Conservation (phyloP, 2,113 vertebrate species). For the Cyprinodon tularosa region DNA sequence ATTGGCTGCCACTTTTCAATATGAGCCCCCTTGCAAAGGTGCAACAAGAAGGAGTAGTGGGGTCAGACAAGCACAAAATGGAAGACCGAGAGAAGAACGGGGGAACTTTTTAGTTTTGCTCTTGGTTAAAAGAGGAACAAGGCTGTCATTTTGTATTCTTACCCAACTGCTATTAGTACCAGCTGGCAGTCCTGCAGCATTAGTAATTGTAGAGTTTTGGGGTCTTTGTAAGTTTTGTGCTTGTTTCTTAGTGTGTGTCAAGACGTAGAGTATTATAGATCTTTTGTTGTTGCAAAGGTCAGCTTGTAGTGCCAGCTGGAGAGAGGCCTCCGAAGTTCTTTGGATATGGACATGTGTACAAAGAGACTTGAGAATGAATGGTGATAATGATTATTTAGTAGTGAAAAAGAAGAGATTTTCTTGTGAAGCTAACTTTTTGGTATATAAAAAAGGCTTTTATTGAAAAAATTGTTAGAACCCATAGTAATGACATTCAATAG, state of each 20-base stretch:
- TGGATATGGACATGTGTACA: slow-evolving; percentile 44
- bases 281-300: slow-evolving; percentile 81
- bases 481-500: neutral
- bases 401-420: slow-evolving; percentile 1
- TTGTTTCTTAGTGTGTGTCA: slow-evolving; percentile 30
- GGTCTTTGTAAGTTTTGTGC: slow-evolving; percentile 52
- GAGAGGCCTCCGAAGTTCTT: slow-evolving; percentile 78
- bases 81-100: slow-evolving; percentile 78
- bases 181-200: slow-evolving; percentile 79
- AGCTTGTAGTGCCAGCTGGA: slow-evolving; percentile 89
- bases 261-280: slow-evolving; percentile 70
- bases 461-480: neutral
- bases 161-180: slow-evolving; percentile 64
- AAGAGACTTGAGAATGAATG: slow-evolving; percentile 31
- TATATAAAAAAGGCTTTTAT: neutral
- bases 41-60: slow-evolving; percentile 74
- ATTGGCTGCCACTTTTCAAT: slow-evolving; percentile 83
- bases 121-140: slow-evolving; percentile 79
- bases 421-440: slow-evolving; percentile 2
- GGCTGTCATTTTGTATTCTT: slow-evolving; percentile 78
- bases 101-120: slow-evolving; percentile 80
- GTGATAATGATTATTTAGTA: slow-evolving; percentile 22
- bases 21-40: slow-evolving; percentile 75
- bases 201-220: slow-evolving; percentile 45
- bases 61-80: slow-evolving; percentile 86